These are phyloP conservation scores for Agraylea sexmaculata DNA, from an alignment of 1,140 invertebrate genomes.

Conservation along the genomic window DNA sequence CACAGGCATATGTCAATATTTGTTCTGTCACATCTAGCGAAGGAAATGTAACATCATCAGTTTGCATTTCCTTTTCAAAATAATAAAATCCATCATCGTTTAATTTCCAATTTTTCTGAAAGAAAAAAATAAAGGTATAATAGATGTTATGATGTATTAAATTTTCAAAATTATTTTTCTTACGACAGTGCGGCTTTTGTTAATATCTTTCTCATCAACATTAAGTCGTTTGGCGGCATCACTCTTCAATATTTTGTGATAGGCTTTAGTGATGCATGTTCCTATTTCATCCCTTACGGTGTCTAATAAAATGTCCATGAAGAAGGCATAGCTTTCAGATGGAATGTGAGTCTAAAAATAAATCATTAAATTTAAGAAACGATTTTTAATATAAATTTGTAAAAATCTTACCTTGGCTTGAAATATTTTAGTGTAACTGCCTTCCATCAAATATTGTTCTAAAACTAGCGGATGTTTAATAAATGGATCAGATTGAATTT, in stretches of 20 bases:
- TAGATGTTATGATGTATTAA: not conserved
- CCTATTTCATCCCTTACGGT: slow-evolving; percentile 96
- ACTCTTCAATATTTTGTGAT: slow-evolving; percentile 75
- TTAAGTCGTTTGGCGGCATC: slow-evolving; percentile 88
- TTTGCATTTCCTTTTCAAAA: slow-evolving; percentile 63
- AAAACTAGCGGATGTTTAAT: slow-evolving; percentile 90
- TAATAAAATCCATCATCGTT: slow-evolving; percentile 69
- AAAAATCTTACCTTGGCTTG: slow-evolving; percentile 38
- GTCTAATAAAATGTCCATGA: slow-evolving; percentile 92
- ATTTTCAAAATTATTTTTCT: slow-evolving; percentile 4
- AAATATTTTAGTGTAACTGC: slow-evolving; percentile 90
- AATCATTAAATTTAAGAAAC: slow-evolving; percentile 55
- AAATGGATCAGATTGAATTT: slow-evolving; percentile 88
- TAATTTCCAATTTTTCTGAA: slow-evolving; percentile 64
- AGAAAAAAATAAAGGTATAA: slow-evolving; percentile 20
- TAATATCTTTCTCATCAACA: slow-evolving; percentile 33
- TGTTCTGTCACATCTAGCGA: slow-evolving; percentile 82
- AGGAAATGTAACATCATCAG: slow-evolving; percentile 71
- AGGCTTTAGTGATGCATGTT: slow-evolving; percentile 92
- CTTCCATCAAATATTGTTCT: slow-evolving; percentile 99
- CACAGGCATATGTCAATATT: slow-evolving; percentile 92
- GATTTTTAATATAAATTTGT: not conserved
- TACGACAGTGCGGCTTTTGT: not conserved
- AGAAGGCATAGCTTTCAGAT: slow-evolving; percentile 88
- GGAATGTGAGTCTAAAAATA: slow-evolving; percentile 80